Base-by-base conservation (phyloP, 2,113 vertebrate genomes). In the Sorex araneus region DNA sequence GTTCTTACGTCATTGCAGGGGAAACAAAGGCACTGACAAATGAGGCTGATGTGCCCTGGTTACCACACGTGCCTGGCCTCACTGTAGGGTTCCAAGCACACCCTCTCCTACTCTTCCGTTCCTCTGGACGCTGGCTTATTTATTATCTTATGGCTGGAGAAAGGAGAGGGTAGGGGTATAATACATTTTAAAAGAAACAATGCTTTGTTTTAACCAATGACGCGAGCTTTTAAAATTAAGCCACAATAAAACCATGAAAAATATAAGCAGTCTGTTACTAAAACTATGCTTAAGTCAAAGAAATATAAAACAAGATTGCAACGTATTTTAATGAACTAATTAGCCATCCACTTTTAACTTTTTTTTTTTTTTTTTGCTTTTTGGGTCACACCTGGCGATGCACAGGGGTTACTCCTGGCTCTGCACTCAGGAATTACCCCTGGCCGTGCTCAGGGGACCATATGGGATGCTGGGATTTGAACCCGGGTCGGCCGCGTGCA, bases 141-240 rank as follows among this genome's bases (percentile, higher is more conserved):
- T 45, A 16, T 10, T 13, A 63, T 28, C 45, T 57, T 70, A 34
- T 3, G 18, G 32, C 32, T 63, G 28, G 28, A 79, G 50, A 66
- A 6, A 28, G n/a, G 57, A 43, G 21, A 34, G 25, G 13, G 15
- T 21, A 0, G 23, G 27, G 3, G 71, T n/a, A 10, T 60, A 32
- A 40, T 81, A 88, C 84, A 91, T 84, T 92, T 54, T 10, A 28
- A 64, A 86, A 78, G 64, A 54, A 81, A 45, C 3, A 71, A 12
- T 70, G 34, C 23, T 13, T 18, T 82, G 54, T 73, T 93, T 63
- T 83, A 60, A 92, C 67, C 77, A 50, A 67, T 2, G 43, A 81
- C 43, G 34, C 27, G 81, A 83, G 34, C 66, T 45, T 73, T 94
- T 34, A 28, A 74, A 90, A 84, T 88, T 64, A 73, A 80, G 91